phyloP scores from a whole-genome alignment of 2,797 vertebrate genomes.

The Cirrhinus mrigala region DNA sequence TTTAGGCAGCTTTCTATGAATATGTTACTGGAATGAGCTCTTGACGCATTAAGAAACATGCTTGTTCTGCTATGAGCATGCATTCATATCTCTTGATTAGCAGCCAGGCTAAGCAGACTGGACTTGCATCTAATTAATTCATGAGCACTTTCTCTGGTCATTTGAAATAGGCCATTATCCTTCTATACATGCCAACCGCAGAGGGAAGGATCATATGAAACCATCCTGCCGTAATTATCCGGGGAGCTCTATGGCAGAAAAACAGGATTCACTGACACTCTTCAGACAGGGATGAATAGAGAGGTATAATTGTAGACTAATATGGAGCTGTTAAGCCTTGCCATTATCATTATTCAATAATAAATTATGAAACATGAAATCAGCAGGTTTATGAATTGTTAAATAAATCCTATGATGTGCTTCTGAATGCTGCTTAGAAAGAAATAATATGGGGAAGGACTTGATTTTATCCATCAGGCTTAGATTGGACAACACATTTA shows the following conservation, averaged over 20 bases:
- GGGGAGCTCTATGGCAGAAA: conserved; percentile 56
- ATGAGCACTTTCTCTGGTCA: conserved; percentile 80
- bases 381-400: background rate
- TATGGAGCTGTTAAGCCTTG: background rate
- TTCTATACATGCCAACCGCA: conserved; percentile 69
- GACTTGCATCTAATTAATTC: conserved; percentile 77
- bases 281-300: conserved; percentile 32
- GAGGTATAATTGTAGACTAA: background rate
- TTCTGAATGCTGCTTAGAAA: background rate
- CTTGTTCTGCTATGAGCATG: conserved; percentile 9
- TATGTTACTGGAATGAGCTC: conserved; percentile 42
- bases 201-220: conserved; percentile 77
- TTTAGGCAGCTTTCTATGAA: conserved; percentile 36
- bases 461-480: background rate
- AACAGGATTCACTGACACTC: conserved; percentile 61
- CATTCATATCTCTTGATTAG: conserved; percentile 46
- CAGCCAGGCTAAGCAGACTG: conserved; percentile 29
- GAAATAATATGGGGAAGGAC: background rate
- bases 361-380: conserved; percentile 4
- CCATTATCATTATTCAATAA: conserved; percentile 1
- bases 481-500: background rate
- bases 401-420: background rate
- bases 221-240: conserved; percentile 69
- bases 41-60: conserved; percentile 29
- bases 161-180: conserved; percentile 78